A percentile compares a stretch with the other conserved stretches of the same genome.
phyloP scores from a whole-genome alignment of 2,797 vertebrate species.

The Champsocephalus esox region DNA sequence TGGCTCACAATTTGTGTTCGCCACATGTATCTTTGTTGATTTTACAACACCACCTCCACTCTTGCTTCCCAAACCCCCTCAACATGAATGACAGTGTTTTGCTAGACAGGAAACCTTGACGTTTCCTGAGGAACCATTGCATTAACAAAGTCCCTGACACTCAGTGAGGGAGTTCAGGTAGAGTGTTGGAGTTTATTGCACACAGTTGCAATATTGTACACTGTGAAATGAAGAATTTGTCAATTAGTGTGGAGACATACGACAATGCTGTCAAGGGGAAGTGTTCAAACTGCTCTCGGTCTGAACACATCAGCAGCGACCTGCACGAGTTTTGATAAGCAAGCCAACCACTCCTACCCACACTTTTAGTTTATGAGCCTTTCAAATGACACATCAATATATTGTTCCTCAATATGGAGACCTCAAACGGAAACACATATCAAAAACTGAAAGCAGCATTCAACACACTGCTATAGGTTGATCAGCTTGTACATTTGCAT shows the following conservation, averaged over 20 bases:
- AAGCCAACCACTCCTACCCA: background rate
- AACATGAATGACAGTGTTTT: conserved; percentile 69
- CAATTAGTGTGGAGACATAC: background rate
- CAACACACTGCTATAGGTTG: background rate
- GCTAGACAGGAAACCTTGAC: conserved; percentile 73
- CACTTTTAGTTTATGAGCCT: conserved; percentile 1
- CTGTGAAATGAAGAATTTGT: conserved; percentile 16
- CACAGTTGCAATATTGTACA: conserved; percentile 31
- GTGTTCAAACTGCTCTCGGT: background rate
- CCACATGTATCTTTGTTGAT: conserved; percentile 9
- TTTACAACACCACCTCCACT: conserved; percentile 12
- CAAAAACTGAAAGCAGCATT: background rate
- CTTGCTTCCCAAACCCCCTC: conserved; percentile 1
- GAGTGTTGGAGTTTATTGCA: conserved; percentile 37
- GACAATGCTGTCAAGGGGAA: background rate
- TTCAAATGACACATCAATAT: conserved; percentile 31
- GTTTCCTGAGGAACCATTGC: conserved; percentile 62
- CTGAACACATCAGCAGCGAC: background rate
- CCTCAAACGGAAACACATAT: conserved; percentile 3
- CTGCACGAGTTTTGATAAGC: conserved; percentile 7
- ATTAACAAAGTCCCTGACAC: conserved; percentile 54
- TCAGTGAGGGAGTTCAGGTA: conserved; percentile 31
- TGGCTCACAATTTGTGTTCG: background rate
- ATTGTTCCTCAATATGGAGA: conserved; percentile 16
- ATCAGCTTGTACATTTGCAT: conserved; percentile 20